These are phyloP conservation scores for Misgurnus mizolepis DNA, from an alignment of 2,113 vertebrate species.

Conservation along the genomic window DNA sequence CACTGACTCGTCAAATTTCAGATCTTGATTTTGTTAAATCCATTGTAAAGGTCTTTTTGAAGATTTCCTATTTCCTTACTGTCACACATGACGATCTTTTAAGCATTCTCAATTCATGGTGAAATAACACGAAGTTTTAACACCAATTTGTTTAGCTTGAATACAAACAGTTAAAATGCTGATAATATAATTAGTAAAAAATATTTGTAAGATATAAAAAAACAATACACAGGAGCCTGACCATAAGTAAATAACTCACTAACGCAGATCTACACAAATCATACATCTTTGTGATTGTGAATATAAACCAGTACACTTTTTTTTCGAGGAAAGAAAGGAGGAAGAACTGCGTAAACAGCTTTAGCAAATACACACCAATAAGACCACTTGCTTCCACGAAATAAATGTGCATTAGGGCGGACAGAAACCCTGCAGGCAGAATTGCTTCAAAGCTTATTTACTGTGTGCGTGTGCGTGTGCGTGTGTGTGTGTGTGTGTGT, in stretches of 20 bases:
- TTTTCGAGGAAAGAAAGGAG: conserved; percentile 1
- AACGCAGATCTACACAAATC: not conserved
- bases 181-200: not conserved
- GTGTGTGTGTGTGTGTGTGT: not conserved
- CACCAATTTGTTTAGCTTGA: not conserved
- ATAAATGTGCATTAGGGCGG: conserved; percentile 33
- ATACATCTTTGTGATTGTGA: not conserved
- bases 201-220: not conserved
- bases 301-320: not conserved
- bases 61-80: too few relatives aligned
- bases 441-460: conserved; percentile 34
- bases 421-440: conserved; percentile 30
- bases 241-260: not conserved
- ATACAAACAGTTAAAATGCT: too few relatives aligned
- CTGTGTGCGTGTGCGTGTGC: not conserved
- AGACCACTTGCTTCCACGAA: conserved; percentile 37
- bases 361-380: not conserved
- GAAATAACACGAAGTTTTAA: not conserved
- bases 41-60: too few relatives aligned
- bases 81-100: too few relatives aligned
- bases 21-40: too few relatives aligned
- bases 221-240: not conserved
- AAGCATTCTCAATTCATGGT: too few relatives aligned
- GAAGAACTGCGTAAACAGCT: not conserved
- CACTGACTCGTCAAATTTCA: not conserved